Evolutionary conservation across 2,888 invertebrate genomes (phyloP).

Genomic region (Rhingia rostrata): DNA sequence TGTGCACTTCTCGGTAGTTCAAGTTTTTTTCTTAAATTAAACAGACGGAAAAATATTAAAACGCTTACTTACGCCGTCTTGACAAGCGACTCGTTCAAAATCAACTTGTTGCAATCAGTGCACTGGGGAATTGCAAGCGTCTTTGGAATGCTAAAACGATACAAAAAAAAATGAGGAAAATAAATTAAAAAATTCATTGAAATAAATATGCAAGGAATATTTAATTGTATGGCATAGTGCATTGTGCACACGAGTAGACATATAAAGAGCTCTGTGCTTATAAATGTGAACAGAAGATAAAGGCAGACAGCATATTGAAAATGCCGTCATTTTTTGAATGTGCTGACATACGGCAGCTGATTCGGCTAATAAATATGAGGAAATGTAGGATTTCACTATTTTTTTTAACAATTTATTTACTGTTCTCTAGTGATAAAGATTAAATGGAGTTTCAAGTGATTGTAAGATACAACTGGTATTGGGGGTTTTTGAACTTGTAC

Average conservation of each 20-base stretch:
- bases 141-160: slow-evolving; percentile 56
- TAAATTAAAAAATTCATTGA: slow-evolving; percentile 6
- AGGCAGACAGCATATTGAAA: not conserved
- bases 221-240: not conserved
- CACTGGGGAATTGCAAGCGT: slow-evolving; percentile 49
- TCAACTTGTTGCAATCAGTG: slow-evolving; percentile 68
- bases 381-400: too few species aligned
- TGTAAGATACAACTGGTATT: too few species aligned
- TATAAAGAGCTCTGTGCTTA: not conserved
- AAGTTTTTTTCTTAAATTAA: not conserved
- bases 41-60: not conserved
- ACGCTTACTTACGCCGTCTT: slow-evolving; percentile 60
- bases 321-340: too few species aligned
- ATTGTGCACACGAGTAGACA: not conserved
- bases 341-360: too few species aligned
- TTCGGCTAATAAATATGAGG: too few species aligned
- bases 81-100: slow-evolving; percentile 65
- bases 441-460: too few species aligned
- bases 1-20: too few species aligned
- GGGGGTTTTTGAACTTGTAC: too few species aligned
- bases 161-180: slow-evolving; percentile 20
- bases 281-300: not conserved
- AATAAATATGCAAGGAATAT: slow-evolving; percentile 6
- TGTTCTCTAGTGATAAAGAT: too few species aligned
- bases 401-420: too few species aligned